Conservation (phyloP, 2,113 vertebrate species). For the Steatornis caripensis region DNA sequence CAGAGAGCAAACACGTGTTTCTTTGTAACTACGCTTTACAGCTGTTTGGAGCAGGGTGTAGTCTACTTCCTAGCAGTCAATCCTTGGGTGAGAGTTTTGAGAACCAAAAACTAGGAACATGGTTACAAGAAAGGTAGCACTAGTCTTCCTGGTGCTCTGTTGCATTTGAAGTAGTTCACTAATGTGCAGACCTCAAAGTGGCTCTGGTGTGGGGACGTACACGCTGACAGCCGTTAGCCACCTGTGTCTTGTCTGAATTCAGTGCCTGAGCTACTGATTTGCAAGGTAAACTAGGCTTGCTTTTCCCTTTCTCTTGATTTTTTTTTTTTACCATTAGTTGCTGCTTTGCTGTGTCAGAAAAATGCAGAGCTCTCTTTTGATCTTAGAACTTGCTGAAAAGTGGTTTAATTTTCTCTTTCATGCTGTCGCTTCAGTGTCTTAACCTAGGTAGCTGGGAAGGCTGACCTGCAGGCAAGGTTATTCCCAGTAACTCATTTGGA, state of each 20-base stretch:
- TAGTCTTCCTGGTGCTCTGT: neutral
- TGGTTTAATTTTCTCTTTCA: neutral
- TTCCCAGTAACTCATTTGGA: neutral
- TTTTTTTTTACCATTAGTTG: neutral
- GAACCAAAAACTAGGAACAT: neutral
- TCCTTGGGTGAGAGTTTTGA: neutral
- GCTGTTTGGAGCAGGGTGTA: neutral
- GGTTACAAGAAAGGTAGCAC: neutral
- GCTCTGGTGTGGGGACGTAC: fast-evolving
- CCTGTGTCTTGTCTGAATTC: neutral
- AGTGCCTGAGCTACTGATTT: neutral
- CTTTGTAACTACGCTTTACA: neutral
- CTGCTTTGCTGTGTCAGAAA: neutral
- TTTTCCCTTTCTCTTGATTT: neutral
- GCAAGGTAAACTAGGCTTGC: neutral
- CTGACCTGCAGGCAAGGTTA: neutral
- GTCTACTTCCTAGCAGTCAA: neutral
- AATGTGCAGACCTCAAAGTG: neutral
- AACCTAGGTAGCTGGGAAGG: neutral
- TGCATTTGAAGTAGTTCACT: neutral
- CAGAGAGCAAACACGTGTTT: fast-evolving
- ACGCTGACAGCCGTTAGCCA: neutral
- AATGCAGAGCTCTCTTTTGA: neutral
- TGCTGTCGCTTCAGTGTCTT: neutral
- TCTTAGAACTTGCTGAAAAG: neutral